phyloP scores from a whole-genome alignment of 1,140 invertebrate genomes.

The Acromyrmex charruanus region DNA sequence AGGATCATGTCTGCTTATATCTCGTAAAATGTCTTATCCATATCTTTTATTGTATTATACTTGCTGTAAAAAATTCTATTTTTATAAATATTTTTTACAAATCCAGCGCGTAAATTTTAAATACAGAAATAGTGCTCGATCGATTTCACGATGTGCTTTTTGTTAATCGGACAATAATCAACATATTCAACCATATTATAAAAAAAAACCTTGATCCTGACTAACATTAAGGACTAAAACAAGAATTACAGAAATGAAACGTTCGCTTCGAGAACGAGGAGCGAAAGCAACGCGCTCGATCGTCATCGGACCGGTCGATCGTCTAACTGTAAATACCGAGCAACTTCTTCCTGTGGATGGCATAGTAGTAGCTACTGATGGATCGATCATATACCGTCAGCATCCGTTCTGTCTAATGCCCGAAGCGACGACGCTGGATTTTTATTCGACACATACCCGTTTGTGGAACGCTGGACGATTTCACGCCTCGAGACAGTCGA shows the following conservation, averaged over 20 bases:
- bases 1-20: background rate
- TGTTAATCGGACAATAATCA: slow-evolving; percentile 15
- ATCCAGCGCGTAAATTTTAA: background rate
- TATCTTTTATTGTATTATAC: background rate
- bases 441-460: slow-evolving; percentile 69
- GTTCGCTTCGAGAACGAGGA: slow-evolving; percentile 63
- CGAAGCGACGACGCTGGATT: slow-evolving; percentile 65
- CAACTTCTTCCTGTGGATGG: slow-evolving; percentile 60
- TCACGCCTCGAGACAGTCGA: slow-evolving; percentile 50
- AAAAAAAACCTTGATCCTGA: background rate
- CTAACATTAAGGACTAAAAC: slow-evolving; percentile 11
- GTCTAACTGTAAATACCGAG: slow-evolving; percentile 76
- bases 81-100: background rate
- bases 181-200: background rate
- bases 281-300: slow-evolving; percentile 75
- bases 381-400: slow-evolving; percentile 56
- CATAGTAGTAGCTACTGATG: slow-evolving; percentile 59
- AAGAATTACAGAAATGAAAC: slow-evolving; percentile 45
- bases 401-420: slow-evolving; percentile 66
- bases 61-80: slow-evolving; percentile 8
- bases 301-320: slow-evolving; percentile 56
- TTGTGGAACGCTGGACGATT: slow-evolving; percentile 55
- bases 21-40: background rate
- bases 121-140: background rate
- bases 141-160: background rate